Evolutionary conservation across 2,888 invertebrate species (phyloP).

Genomic region (Augochlorella aurata): DNA sequence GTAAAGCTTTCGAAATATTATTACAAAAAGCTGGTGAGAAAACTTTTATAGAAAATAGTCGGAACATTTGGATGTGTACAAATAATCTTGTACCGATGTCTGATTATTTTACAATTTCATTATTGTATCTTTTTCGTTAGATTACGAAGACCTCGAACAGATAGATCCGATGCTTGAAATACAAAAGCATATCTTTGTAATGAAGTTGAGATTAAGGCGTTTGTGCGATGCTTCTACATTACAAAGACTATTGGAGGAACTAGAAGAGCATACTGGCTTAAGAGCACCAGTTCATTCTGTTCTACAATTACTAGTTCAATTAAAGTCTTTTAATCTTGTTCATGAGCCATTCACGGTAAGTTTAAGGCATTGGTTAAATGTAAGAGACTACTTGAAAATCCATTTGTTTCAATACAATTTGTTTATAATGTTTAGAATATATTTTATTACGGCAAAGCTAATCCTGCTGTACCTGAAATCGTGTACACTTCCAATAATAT

Average conservation of each 20-base stretch:
- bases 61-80: neutral
- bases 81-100: neutral
- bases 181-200: constrained; percentile 74
- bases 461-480: constrained; percentile 73
- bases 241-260: constrained; percentile 68
- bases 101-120: neutral
- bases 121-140: constrained; percentile 16
- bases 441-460: constrained; percentile 73
- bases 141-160: constrained; percentile 39
- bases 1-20: constrained; percentile 76
- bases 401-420: neutral
- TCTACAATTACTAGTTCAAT: constrained; percentile 71
- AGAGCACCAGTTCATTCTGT: constrained; percentile 62
- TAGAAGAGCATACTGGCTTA: constrained; percentile 51
- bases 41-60: neutral
- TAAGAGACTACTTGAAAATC: neutral
- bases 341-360: constrained; percentile 68
- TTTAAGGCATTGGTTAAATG: neutral
- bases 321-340: constrained; percentile 68
- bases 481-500: constrained; percentile 50
- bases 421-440: constrained; percentile 67
- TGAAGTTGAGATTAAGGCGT: constrained; percentile 68
- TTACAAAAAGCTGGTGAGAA: constrained; percentile 69
- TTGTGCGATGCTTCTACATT: constrained; percentile 69
- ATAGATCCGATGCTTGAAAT: constrained; percentile 75